A percentile compares a stretch with the other conserved stretches of the same genome.
Conservation (phyloP, 2,797 vertebrate genomes). For the Otus scops region DNA sequence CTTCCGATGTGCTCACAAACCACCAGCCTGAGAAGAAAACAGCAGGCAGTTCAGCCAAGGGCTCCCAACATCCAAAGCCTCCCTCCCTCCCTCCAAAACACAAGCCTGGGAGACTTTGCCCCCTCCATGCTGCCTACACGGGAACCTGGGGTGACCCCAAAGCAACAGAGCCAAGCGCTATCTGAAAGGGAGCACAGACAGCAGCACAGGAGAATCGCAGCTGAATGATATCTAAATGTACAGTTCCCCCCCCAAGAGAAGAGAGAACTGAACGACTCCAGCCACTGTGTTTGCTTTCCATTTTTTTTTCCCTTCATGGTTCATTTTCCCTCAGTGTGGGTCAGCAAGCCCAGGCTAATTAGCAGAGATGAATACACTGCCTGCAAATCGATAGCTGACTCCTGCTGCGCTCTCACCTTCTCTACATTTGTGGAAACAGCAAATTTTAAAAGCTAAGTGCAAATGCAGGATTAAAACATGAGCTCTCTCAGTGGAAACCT, state of each 20-base stretch:
- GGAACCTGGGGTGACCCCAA: neutral
- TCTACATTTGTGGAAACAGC: constrained; percentile 2
- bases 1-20: constrained; percentile 94
- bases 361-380: constrained; percentile 21
- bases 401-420: neutral
- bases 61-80: neutral
- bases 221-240: neutral
- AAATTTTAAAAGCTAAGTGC: constrained; percentile 12
- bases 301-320: neutral
- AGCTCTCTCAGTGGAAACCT: neutral
- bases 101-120: neutral
- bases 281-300: neutral
- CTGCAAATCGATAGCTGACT: constrained; percentile 3
- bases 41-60: neutral
- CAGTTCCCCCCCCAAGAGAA: neutral
- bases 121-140: neutral
- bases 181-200: neutral
- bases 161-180: neutral
- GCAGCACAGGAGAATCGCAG: neutral
- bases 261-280: neutral
- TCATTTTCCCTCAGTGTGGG: constrained; percentile 22
- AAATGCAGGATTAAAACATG: constrained; percentile 6
- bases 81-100: neutral
- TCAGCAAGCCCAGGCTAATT: constrained; percentile 28
- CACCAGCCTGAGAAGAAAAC: constrained; percentile 87